Percentiles rank a stretch among this genome's conserved stretches.
These are phyloP conservation scores for Tympanoctomys barrerae DNA, from an alignment of 2,797 vertebrate species.

Conservation along the genomic window DNA sequence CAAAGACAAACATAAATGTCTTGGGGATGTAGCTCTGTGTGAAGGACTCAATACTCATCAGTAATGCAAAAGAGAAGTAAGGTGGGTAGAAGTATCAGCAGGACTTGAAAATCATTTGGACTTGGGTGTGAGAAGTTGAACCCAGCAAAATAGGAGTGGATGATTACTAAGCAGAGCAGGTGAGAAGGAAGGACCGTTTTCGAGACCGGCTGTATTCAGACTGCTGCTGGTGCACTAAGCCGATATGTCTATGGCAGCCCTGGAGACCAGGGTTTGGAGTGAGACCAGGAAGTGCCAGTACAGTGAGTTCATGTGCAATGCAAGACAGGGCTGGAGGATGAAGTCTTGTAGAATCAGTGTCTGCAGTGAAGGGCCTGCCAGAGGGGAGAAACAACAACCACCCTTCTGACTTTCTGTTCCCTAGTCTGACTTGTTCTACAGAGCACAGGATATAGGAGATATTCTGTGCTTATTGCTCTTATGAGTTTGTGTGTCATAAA, in stretches of 20 bases:
- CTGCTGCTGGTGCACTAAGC: not conserved
- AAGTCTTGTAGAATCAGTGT: not conserved
- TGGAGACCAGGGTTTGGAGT: not conserved
- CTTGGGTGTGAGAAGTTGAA: not conserved
- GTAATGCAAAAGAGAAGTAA: not conserved
- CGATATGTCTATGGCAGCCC: not conserved
- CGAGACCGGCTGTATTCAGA: not conserved
- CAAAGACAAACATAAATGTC: not conserved
- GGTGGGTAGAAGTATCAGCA: not conserved
- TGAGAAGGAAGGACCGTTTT: not conserved
- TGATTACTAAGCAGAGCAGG: not conserved
- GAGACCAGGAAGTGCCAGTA: not conserved
- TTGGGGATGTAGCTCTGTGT: not conserved
- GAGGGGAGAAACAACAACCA: not conserved
- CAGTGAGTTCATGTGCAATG: not conserved
- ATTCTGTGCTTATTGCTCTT: not conserved
- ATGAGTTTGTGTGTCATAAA: not conserved
- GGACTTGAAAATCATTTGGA: not conserved
- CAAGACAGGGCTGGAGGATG: not conserved
- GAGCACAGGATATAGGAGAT: not conserved
- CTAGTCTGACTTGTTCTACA: not conserved
- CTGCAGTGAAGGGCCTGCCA: not conserved
- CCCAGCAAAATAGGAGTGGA: not conserved
- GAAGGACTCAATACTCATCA: not conserved
- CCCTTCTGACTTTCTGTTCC: not conserved